Evolutionary conservation across 2,113 vertebrate species (phyloP), one percentile per base, ranked within the genome.

Genomic region (Sylvilagus bachmani): DNA sequence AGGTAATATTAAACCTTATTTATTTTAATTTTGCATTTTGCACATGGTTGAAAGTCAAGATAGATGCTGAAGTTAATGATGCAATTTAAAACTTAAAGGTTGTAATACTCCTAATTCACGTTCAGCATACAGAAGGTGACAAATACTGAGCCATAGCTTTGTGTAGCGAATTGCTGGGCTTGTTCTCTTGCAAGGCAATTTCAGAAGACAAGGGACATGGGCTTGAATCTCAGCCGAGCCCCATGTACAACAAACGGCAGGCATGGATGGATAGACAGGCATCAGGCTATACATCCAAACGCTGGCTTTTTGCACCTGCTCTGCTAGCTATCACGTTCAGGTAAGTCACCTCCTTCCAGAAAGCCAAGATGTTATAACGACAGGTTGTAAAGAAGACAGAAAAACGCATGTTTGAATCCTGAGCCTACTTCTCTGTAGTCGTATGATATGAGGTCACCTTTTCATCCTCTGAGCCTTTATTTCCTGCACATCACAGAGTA

Each of bases 21-120:
- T 51, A 38, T 92, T 75, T 89, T 81, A 62, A 70, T 93, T 93
- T 86, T 88, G 2, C 71, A 49, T 81, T 87, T 96, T 84, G 78
- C 94, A 67, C 58, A 17, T 80, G 55, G 38, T 21, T 78, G 6
- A 22, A 62, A 94, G 94, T 53, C 31, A 88, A 64, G n/a, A 69
- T 10, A 44, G 44, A 70, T 85, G 73, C 33, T 94, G 13, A 81
- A 95, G 89, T 94, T 88, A 83, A 38, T 75, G 38, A 31, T 16
- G 64, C 27, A 14, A 22, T 75, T 86, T 66, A 25, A 95, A 82
- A 71, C 74, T 25, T 83, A 67, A 94, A 82, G 36, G 3, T 73
- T 73, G 38, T 73, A n/a, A 25, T 88, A 66, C 79, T 86, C 77
- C n/a, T n/a, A 91, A 79, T n/a, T 89, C 64, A 25, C 66, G 73